Evolutionary conservation across 2,797 vertebrate genomes (phyloP).

Genomic region (Kryptopterus vitreolus): DNA sequence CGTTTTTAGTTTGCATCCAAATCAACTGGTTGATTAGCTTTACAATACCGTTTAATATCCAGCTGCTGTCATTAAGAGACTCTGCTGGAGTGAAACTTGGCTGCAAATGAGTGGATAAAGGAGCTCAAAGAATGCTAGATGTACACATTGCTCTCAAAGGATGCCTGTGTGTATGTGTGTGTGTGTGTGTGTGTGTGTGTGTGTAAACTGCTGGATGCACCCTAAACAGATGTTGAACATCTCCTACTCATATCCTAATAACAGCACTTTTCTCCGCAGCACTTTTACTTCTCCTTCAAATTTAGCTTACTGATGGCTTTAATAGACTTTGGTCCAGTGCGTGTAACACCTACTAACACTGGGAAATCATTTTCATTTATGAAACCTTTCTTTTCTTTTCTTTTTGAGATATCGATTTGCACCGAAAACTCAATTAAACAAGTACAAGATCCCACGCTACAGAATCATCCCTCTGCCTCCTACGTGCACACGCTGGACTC

Average conservation of each 20-base stretch:
- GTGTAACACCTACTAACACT: not conserved
- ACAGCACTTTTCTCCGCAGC: not conserved
- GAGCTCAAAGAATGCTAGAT: slow-evolving; percentile 1
- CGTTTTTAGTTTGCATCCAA: slow-evolving; percentile 3
- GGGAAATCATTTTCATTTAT: not conserved
- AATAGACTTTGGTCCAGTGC: not conserved
- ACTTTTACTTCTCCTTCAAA: slow-evolving; percentile 7
- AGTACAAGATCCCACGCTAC: not conserved
- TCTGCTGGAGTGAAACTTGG: not conserved
- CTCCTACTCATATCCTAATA: not conserved
- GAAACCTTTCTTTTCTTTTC: not conserved
- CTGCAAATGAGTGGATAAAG: slow-evolving; percentile 15
- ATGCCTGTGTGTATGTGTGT: slow-evolving; percentile 9
- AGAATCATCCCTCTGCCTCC: not conserved
- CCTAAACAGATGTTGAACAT: slow-evolving; percentile 10
- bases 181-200: slow-evolving; percentile 2
- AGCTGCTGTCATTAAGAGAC: slow-evolving; percentile 37
- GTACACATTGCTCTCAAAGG: not conserved
- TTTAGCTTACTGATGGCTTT: not conserved
- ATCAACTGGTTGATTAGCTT: slow-evolving; percentile 39
- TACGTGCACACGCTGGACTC: not conserved
- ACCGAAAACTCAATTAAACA: not conserved
- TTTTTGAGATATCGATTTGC: not conserved
- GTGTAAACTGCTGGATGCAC: not conserved
- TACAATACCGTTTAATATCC: slow-evolving; percentile 32